phyloP scores from a whole-genome alignment of 2,113 vertebrate genomes.

The Sinocyclocheilus anophthalmus region DNA sequence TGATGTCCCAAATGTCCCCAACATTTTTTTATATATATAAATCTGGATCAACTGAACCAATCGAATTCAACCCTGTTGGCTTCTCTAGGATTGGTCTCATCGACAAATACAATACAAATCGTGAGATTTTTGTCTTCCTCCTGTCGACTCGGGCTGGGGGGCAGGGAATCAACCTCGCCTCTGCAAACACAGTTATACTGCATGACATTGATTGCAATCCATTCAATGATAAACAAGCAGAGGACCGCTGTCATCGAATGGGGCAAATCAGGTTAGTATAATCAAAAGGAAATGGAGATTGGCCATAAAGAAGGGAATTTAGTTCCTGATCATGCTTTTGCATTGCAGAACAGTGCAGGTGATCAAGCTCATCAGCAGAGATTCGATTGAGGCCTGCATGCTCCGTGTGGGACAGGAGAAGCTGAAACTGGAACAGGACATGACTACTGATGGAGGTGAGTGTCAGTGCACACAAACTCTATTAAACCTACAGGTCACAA shows the following conservation, averaged over 20 bases:
- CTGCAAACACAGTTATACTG: conserved; percentile 94
- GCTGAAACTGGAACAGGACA: conserved; percentile 92
- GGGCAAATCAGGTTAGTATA: conserved; percentile 84
- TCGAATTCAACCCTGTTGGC: not conserved
- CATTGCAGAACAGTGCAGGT: conserved; percentile 87
- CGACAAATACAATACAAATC: conserved; percentile 92
- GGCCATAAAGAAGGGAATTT: not conserved
- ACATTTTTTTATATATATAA: no score
- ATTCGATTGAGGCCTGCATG: conserved; percentile 91
- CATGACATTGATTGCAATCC: conserved; percentile 98
- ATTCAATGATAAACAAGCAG: conserved; percentile 97
- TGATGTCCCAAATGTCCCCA: not conserved
- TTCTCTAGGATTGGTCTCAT: conserved; percentile 89
- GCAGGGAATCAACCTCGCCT: conserved; percentile 94
- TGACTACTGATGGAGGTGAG: conserved; percentile 89
- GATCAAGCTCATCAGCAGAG: conserved; percentile 90
- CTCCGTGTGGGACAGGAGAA: conserved; percentile 91
- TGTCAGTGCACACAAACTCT: not conserved
- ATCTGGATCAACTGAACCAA: not conserved
- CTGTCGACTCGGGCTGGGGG: conserved; percentile 96
- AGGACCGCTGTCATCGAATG: conserved; percentile 94
- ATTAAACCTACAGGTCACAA: not conserved
- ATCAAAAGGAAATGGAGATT: not conserved
- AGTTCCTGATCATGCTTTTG: not conserved
- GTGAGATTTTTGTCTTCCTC: conserved; percentile 92